Base-by-base conservation (phyloP, 1,140 invertebrate species). In the Papilio polytes region DNA sequence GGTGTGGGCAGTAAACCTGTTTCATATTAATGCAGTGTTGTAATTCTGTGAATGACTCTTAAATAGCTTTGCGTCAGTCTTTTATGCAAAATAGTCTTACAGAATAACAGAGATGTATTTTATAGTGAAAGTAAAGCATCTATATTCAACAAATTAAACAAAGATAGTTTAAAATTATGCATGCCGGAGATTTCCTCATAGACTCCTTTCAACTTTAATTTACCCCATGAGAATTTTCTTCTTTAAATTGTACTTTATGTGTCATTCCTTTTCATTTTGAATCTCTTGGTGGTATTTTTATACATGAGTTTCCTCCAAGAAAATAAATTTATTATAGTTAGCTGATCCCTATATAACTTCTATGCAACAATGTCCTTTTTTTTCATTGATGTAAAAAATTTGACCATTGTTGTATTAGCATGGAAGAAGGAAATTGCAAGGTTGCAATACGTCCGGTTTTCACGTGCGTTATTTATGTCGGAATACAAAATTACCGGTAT, bases 21-120 rank as follows among this genome's bases (percentile, higher is more conserved):
- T 78, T 26, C 59, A 78, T 63, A 78, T 78, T 78, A 78, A 78
- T 78, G 77, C 56, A 78, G 56, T 78, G 77, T 78, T 78, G 77
- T 66, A 78, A 78, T 66, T 36, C 77, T n/a, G 51, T 53, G 51
- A 78, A 78, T 56, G 51, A 56, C 51, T 78, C 44, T 76, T 78
- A 78, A 78, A 59, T 56, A 78, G 74, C 31, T 22, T 51, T 31
- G 74, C 46, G 20, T 53, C 74, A 31, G 74, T 7, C 63, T 56
- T 77, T 78, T 78, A 78, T 78, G 74, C 26, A 77, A 77, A 77
- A 77, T 31, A 53, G 48, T 70, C 3, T 70, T 36, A 70, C 13
- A 15, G 63, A 70, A 70, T 70, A 70, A 36, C 31, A 36, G 10
- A 31, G 12, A 12, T 15, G 1, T 36, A 36, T 36, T 70, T 15